Percentiles rank a stretch among this genome's conserved stretches.
Conservation (phyloP, 2,888 invertebrate species). For the Prenolepis imparis region DNA sequence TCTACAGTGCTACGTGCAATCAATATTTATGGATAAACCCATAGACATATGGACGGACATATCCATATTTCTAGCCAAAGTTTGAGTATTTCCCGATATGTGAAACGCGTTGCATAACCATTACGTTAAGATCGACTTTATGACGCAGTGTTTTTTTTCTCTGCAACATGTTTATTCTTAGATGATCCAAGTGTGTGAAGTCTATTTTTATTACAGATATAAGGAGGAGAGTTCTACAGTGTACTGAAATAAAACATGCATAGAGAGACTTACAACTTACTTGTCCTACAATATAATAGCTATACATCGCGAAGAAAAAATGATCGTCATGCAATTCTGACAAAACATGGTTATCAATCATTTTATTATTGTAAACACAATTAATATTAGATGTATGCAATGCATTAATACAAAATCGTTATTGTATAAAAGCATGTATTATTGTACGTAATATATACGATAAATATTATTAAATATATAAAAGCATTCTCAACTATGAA, state of each 20-base stretch:
- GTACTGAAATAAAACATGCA: background rate
- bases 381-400: background rate
- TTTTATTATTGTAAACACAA: background rate
- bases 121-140: background rate
- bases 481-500: background rate
- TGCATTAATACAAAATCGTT: background rate
- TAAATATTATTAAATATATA: background rate
- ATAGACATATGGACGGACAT: background rate
- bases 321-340: background rate
- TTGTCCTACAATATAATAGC: background rate
- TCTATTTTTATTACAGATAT: conserved; percentile 13
- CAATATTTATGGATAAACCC: conserved; percentile 34
- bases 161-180: conserved; percentile 19
- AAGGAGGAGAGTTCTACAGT: background rate
- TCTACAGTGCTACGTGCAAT: conserved; percentile 42
- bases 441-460: background rate
- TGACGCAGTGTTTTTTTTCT: conserved; percentile 16
- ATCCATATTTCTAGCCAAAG: conserved; percentile 28
- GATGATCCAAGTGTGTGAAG: conserved; percentile 6
- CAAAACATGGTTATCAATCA: background rate
- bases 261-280: background rate
- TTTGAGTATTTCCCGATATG: conserved; percentile 23
- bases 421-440: background rate
- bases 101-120: background rate
- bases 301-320: background rate